A percentile compares a stretch with the other conserved stretches of the same genome.
Evolutionary conservation across 2,888 invertebrate genomes (phyloP).

Genomic region (Meiosimyza platycephala): DNA sequence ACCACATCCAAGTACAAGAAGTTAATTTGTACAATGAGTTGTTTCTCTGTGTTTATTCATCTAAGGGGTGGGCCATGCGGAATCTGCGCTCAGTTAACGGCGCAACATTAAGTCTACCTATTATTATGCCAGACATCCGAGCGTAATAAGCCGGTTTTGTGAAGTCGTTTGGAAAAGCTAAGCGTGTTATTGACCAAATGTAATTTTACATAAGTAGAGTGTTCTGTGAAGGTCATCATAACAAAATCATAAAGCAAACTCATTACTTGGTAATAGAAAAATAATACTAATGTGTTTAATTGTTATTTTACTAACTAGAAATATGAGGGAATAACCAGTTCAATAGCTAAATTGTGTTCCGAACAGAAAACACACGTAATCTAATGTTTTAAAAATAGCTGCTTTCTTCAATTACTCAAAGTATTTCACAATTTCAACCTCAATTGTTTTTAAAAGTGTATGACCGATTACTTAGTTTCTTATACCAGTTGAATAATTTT

Average conservation of each 20-base stretch:
- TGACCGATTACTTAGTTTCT: too few relatives aligned
- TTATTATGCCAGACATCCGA: background rate
- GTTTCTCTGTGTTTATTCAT: background rate
- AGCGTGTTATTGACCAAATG: slow-evolving; percentile 2
- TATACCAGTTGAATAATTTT: too few relatives aligned
- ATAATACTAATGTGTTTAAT: too few relatives aligned
- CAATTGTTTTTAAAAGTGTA: too few relatives aligned
- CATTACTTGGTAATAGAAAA: too few relatives aligned
- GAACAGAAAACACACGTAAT: too few relatives aligned
- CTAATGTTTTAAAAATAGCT: too few relatives aligned
- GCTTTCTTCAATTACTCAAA: too few relatives aligned
- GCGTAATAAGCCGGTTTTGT: slow-evolving; percentile 54
- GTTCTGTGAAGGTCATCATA: background rate
- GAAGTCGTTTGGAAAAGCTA: slow-evolving; percentile 50
- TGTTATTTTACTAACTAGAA: too few relatives aligned
- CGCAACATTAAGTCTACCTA: background rate
- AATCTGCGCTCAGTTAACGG: slow-evolving; percentile 22
- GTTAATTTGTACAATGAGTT: slow-evolving; percentile 14
- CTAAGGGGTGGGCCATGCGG: background rate
- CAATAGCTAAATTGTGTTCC: too few relatives aligned
- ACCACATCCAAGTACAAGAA: slow-evolving; percentile 3
- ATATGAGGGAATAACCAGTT: too few relatives aligned
- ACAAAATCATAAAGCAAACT: background rate
- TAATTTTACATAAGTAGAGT: background rate
- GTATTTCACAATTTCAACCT: too few relatives aligned